Evolutionary conservation across 2,113 vertebrate genomes (phyloP), one percentile per base, ranked within the genome.

Genomic region (Passer domesticus): DNA sequence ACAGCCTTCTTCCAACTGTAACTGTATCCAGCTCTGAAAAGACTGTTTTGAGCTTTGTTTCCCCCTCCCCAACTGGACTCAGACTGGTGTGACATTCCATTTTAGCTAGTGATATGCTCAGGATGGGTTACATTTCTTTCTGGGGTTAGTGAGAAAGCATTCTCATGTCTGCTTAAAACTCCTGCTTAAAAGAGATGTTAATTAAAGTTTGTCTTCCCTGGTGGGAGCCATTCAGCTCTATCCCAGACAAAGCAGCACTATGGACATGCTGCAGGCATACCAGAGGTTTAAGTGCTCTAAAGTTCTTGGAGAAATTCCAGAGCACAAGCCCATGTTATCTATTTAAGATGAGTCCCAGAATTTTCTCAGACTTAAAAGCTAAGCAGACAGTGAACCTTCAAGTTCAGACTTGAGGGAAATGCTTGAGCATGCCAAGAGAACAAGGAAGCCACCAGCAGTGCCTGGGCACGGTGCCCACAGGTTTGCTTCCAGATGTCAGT

Each of bases 161-260:
- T 64, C 37, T 16, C 58, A 2, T 52, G 23, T 64, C 52, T 46
- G 43, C 50, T 95, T 66, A 64, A 72, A 89, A 75, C 4, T 31
- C 69, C 68, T 52, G 4, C 67, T 94, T 73, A 17, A 52, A 84
- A 83, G 53, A 64, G 6, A 47, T 47, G 47, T 85, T 90, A 83
- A 83, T 82, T 92, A 90, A 94, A 90, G 67, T 83, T 87, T 82
- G 46, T 53, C 43, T 59, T 87, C 70, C 73, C 74, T 88, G 67
- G 46, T 87, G 81, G 89, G 74, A 95, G 58, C 67, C 58, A 23
- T 87, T 90, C 64, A 72, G 79, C 60, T 86, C 67, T 35, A 27
- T 44, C 50, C 59, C 72, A 88, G 41, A 47, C 73, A 82, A 46
- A 41, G 53, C 74, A 73, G 59, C 63, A 67, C 24, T 44, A n/a